Conservation (phyloP, 1,140 invertebrate genomes). For the Laupala kohalensis region DNA sequence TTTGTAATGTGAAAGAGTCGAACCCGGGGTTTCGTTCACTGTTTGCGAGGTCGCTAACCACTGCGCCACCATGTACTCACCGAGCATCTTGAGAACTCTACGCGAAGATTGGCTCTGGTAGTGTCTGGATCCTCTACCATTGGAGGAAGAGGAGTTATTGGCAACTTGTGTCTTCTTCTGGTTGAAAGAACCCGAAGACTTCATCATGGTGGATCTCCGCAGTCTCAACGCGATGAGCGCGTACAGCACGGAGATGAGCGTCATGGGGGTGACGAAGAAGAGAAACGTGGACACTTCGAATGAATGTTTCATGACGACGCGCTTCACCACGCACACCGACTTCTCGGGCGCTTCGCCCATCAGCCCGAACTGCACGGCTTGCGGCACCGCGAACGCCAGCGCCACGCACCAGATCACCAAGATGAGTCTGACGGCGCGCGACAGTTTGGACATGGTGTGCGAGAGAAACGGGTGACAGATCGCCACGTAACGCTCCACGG, state of each 20-base stretch:
- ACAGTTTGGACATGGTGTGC: slow-evolving; percentile 70
- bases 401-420: slow-evolving; percentile 56
- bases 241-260: slow-evolving; percentile 56
- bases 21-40: too few species aligned
- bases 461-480: slow-evolving; percentile 85
- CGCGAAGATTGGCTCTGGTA: slow-evolving; percentile 3
- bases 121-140: not conserved
- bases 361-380: slow-evolving; percentile 58
- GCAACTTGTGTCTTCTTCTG: not conserved
- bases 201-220: slow-evolving; percentile 19
- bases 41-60: too few species aligned
- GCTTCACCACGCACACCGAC: slow-evolving; percentile 3
- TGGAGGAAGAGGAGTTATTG: not conserved
- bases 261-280: slow-evolving; percentile 67
- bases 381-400: slow-evolving; percentile 60
- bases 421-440: slow-evolving; percentile 54
- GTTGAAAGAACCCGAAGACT: not conserved
- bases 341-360: slow-evolving; percentile 18
- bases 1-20: too few species aligned
- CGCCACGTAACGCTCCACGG: slow-evolving; percentile 67
- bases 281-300: slow-evolving; percentile 60
- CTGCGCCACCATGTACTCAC: too few species aligned
- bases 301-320: slow-evolving; percentile 28
- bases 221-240: slow-evolving; percentile 53
- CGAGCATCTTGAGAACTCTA: slow-evolving; percentile 12